Percentiles rank a stretch among this genome's conserved stretches.
phyloP scores from a whole-genome alignment of 1,140 invertebrate species.

The Heliconius melpomene region DNA sequence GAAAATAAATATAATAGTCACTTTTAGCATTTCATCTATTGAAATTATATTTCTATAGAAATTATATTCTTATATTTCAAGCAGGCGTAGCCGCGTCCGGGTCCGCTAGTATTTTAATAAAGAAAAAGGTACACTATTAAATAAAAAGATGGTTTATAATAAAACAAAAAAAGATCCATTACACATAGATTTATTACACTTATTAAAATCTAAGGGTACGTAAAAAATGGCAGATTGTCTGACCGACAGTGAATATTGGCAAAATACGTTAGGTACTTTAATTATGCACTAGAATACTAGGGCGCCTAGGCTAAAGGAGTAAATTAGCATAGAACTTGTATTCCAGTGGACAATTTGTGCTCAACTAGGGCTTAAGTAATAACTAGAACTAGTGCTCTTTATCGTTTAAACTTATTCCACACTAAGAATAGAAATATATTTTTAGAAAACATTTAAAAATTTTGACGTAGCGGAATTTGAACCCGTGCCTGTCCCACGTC shows the following conservation, averaged over 20 bases:
- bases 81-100: too few relatives aligned
- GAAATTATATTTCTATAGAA: too few relatives aligned
- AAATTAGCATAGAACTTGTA: constrained; percentile 49
- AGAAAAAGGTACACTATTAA: not conserved
- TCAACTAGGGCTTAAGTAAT: constrained; percentile 22
- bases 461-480: too few relatives aligned
- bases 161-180: constrained; percentile 55
- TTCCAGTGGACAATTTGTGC: constrained; percentile 53
- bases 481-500: too few relatives aligned
- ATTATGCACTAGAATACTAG: constrained; percentile 68
- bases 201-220: constrained; percentile 77
- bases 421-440: too few relatives aligned
- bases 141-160: not conserved
- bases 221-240: constrained; percentile 80
- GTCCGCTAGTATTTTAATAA: not conserved
- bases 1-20: too few relatives aligned
- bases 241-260: constrained; percentile 76
- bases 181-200: constrained; percentile 77
- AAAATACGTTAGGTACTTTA: constrained; percentile 71
- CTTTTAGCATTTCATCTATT: too few relatives aligned
- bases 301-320: constrained; percentile 55
- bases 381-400: not conserved
- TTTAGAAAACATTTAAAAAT: too few relatives aligned
- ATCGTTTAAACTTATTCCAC: not conserved
- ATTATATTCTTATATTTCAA: too few relatives aligned